These are phyloP conservation scores for Coelopa pilipes DNA, from an alignment of 2,888 invertebrate genomes.

Conservation along the genomic window DNA sequence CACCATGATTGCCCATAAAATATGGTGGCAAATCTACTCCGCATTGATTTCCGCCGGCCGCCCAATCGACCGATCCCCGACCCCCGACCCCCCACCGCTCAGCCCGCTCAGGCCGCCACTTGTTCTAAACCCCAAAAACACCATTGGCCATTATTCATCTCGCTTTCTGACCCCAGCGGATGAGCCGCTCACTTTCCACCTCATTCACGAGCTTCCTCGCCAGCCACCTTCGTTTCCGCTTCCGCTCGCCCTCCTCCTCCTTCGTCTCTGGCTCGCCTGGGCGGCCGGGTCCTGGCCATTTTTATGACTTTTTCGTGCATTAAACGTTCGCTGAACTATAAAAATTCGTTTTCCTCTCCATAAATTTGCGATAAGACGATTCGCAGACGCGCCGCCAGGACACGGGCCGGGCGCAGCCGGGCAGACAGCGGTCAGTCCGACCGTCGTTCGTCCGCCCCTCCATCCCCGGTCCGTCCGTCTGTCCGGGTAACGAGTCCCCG, in stretches of 20 bases:
- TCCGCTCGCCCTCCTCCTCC: background rate
- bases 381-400: conserved; percentile 32
- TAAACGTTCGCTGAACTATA: conserved; percentile 35
- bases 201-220: conserved; percentile 17
- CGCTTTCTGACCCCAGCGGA: conserved; percentile 8
- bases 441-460: too few relatives aligned
- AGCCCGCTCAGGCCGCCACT: background rate
- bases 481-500: background rate
- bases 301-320: conserved; percentile 30
- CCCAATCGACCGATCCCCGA: background rate
- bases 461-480: background rate
- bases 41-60: conserved; percentile 9
- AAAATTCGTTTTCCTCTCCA: conserved; percentile 55
- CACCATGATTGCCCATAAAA: conserved; percentile 53
- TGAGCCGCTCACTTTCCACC: conserved; percentile 23
- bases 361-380: conserved; percentile 61
- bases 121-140: background rate
- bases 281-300: background rate
- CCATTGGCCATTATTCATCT: conserved; percentile 22
- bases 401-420: background rate
- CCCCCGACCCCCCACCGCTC: background rate
- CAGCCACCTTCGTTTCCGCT: conserved; percentile 9
- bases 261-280: background rate
- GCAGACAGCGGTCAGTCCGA: background rate
- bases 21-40: conserved; percentile 47